Evolutionary conservation across 1,140 invertebrate species (phyloP).

Genomic region (Harpegnathos saltator): DNA sequence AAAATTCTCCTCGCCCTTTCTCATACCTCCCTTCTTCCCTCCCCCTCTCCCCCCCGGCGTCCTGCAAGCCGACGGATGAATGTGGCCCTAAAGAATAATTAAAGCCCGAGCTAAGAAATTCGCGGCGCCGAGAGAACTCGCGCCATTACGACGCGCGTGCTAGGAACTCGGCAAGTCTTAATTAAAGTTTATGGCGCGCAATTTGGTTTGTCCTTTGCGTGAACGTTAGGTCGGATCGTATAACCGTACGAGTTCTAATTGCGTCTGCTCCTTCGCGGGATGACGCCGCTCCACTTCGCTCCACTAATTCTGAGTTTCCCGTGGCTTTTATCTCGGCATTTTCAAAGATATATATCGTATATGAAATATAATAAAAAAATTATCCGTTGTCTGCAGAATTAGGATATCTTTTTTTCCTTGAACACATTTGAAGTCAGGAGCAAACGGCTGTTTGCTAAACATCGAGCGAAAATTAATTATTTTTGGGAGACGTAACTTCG

Average conservation of each 20-base stretch:
- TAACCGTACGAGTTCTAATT: constrained; percentile 29
- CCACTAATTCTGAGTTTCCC: neutral
- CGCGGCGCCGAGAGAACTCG: constrained; percentile 38
- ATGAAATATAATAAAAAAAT: neutral
- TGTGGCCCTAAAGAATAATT: constrained; percentile 56
- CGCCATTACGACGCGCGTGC: constrained; percentile 15
- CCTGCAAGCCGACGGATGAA: constrained; percentile 20
- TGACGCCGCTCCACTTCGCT: neutral
- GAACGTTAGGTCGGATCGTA: constrained; percentile 17
- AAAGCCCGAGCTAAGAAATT: constrained; percentile 44
- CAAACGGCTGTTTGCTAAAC: neutral
- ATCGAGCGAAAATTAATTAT: constrained; percentile 3
- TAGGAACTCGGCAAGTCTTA: constrained; percentile 26
- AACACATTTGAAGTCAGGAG: neutral
- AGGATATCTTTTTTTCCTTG: neutral
- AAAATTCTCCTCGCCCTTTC: constrained; percentile 63
- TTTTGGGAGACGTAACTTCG: neutral
- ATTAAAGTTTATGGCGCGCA: constrained; percentile 48
- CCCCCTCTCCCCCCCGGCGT: constrained; percentile 6
- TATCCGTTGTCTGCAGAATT: neutral
- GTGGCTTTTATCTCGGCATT: neutral
- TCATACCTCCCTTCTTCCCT: constrained; percentile 19
- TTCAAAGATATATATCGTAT: neutral
- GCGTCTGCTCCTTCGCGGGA: neutral
- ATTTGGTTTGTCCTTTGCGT: constrained; percentile 44